Conservation (phyloP, 2,888 invertebrate genomes). For the Empis stercorea region DNA sequence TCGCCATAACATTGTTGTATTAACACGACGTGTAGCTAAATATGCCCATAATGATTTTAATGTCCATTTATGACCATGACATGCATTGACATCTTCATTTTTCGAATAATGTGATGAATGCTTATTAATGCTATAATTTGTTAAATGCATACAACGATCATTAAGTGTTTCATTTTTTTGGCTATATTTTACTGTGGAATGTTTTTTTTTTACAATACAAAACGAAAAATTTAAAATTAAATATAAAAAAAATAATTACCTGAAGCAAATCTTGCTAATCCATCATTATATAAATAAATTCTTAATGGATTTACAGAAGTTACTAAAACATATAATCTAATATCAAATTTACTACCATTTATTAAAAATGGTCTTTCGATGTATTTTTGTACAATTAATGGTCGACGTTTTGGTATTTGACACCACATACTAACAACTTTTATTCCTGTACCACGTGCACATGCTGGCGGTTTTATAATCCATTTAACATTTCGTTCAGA, state of each 20-base stretch:
- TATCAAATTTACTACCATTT: conserved; percentile 93
- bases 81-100: conserved; percentile 81
- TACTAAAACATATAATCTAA: conserved; percentile 87
- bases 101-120: conserved; percentile 73
- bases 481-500: conserved; percentile 69
- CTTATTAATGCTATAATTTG: conserved; percentile 87
- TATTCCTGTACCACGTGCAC: conserved; percentile 92
- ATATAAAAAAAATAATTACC: conserved; percentile 38
- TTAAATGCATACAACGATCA: conserved; percentile 84
- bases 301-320: conserved; percentile 89
- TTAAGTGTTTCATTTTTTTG: conserved; percentile 62
- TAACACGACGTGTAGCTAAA: conserved; percentile 47
- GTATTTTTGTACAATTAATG: conserved; percentile 83
- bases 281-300: conserved; percentile 91
- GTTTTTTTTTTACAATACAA: background rate
- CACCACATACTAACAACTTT: conserved; percentile 87
- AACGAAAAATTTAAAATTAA: background rate
- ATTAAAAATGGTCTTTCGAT: conserved; percentile 75
- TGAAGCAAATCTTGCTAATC: conserved; percentile 90
- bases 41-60: conserved; percentile 51
- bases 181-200: conserved; percentile 60
- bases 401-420: conserved; percentile 82
- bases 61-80: conserved; percentile 92
- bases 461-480: conserved; percentile 97
- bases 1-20: conserved; percentile 68